A percentile compares a stretch with the other conserved stretches of the same genome.
phyloP scores from a whole-genome alignment of 2,888 invertebrate species.

The Augiades crinisus region DNA sequence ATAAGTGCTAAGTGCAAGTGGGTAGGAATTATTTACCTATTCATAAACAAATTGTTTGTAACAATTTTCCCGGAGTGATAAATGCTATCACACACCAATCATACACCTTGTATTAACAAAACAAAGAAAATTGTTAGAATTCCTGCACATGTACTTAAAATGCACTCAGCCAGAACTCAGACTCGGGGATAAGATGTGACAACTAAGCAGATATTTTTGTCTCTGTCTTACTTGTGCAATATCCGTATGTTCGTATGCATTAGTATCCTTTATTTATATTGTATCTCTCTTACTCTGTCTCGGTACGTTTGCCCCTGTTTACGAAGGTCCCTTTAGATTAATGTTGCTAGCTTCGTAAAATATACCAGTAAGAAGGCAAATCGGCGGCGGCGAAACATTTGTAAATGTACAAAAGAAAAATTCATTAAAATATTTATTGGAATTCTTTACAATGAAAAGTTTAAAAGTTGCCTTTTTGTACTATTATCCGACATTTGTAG shows the following conservation, averaged over 20 bases:
- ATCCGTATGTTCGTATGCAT: not conserved
- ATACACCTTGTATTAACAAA: too few species aligned
- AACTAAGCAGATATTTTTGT: not conserved
- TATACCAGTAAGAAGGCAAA: not conserved
- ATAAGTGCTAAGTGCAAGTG: too few species aligned
- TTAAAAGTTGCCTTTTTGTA: too few species aligned
- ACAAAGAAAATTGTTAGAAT: not conserved
- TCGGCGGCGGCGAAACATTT: too few species aligned
- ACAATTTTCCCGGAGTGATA: too few species aligned
- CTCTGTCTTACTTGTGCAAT: conserved; percentile 1
- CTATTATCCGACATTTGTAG: too few species aligned
- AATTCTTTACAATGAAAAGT: too few species aligned
- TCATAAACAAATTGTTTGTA: too few species aligned
- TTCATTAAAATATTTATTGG: too few species aligned
- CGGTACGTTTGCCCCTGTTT: not conserved
- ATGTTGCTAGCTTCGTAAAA: conserved; percentile 2
- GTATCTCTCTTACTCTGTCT: conserved; percentile 2
- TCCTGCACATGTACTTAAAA: not conserved
- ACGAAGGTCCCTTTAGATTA: not conserved
- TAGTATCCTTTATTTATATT: too few species aligned
- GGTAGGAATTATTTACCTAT: too few species aligned
- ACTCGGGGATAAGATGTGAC: not conserved
- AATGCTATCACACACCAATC: too few species aligned
- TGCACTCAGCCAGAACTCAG: not conserved
- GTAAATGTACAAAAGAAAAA: not conserved